Evolutionary conservation across 2,888 invertebrate genomes (phyloP).

Genomic region (Lampropteryx suffumata): DNA sequence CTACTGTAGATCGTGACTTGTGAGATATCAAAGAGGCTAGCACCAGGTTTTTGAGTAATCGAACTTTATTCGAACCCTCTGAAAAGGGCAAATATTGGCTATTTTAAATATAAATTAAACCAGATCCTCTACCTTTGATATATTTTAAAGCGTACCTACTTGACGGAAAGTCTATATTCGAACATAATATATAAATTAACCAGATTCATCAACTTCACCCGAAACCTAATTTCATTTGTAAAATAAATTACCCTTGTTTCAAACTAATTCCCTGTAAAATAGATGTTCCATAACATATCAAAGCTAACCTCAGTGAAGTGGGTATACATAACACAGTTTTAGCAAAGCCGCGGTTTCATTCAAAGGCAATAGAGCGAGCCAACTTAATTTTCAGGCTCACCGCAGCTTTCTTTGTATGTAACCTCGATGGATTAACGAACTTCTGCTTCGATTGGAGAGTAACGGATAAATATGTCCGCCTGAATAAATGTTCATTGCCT

Average conservation of each 20-base stretch:
- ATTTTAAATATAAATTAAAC: too few species aligned
- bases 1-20: constrained; percentile 29
- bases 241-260: background rate
- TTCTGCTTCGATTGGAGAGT: constrained; percentile 43
- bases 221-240: constrained; percentile 5
- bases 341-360: constrained; percentile 64
- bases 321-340: constrained; percentile 47
- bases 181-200: too few species aligned
- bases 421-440: constrained; percentile 69
- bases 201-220: background rate
- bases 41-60: background rate
- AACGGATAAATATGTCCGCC: constrained; percentile 28
- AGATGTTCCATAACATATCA: constrained; percentile 44
- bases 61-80: too few species aligned
- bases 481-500: constrained; percentile 19
- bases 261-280: constrained; percentile 15
- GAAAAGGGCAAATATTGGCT: too few species aligned
- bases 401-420: constrained; percentile 76
- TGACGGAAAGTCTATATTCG: too few species aligned
- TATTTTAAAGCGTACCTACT: too few species aligned
- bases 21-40: constrained; percentile 5
- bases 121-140: too few species aligned
- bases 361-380: constrained; percentile 75
- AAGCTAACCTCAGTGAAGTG: constrained; percentile 41
- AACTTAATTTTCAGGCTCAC: constrained; percentile 79